These are phyloP conservation scores for Pomacea canaliculata DNA, from an alignment of 2,888 invertebrate species.

Conservation along the genomic window DNA sequence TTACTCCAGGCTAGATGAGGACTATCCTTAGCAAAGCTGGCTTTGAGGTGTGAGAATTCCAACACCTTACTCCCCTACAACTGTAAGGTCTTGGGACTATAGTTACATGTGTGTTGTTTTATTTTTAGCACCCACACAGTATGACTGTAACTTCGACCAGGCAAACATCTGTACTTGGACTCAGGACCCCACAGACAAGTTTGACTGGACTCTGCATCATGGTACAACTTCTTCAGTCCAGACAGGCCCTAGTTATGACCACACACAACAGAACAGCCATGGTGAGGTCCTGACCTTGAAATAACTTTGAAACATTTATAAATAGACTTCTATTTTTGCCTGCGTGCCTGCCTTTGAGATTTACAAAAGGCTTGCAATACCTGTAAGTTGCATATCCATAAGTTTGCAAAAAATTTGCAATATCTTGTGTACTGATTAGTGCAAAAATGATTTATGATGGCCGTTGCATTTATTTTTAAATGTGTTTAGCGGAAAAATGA, in stretches of 20 bases:
- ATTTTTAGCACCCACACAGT: slow-evolving; percentile 27
- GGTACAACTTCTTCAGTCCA: slow-evolving; percentile 43
- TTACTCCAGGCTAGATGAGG: too few relatives aligned
- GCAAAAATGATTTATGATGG: slow-evolving; percentile 28
- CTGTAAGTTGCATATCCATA: neutral
- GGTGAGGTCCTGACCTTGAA: slow-evolving; percentile 35
- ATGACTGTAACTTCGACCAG: slow-evolving; percentile 56
- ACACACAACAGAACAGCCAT: slow-evolving; percentile 43
- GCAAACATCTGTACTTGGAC: slow-evolving; percentile 49
- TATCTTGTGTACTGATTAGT: too few relatives aligned
- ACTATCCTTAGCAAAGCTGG: too few relatives aligned
- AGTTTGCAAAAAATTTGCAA: neutral
- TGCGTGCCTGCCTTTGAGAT: neutral
- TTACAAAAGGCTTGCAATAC: neutral
- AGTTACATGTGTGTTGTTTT: neutral
- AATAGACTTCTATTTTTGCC: neutral
- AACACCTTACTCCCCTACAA: too few relatives aligned
- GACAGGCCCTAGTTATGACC: slow-evolving; percentile 56
- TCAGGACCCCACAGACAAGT: slow-evolving; percentile 46
- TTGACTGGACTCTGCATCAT: slow-evolving; percentile 50
- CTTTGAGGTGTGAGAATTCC: too few relatives aligned
- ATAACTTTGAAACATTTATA: neutral
- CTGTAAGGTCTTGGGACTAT: too few relatives aligned
- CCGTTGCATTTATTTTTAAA: too few relatives aligned
- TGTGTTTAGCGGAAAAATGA: too few relatives aligned